Base-by-base conservation (phyloP, 2,113 vertebrate species). In the Lepus timidus region DNA sequence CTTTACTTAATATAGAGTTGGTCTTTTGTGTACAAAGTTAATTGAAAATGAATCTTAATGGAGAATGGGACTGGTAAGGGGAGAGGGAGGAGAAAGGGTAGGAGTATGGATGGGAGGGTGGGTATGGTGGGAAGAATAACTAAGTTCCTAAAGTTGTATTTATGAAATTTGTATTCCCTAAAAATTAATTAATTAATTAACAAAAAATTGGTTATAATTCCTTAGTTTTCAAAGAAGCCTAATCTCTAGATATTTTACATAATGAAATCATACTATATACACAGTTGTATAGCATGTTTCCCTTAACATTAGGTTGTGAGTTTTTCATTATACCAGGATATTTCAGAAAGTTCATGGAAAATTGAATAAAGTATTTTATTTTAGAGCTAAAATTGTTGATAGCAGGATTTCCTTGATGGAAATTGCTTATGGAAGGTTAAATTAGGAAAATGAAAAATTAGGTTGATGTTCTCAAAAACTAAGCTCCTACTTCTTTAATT, bases 401-500 rank as follows among this genome's bases (percentile, higher is more conserved):
- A 88, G 29, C 61, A 9, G 7, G 6, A 44, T 44, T 44, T 44
- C 33, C 22, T n/a, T 49, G 11, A 31, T 73, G 10, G 33, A 79
- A 89, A 85, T 19, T 44, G 20, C n/a, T 16, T 36, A 31, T 39
- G 29, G 29, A 68, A 39, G 55, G 44, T 55, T 44, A 44, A 44
- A 31, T 8, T 31, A 52, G 23, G 55, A 79, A 86, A 81, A 31
- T 51, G 36, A 79, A 83, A 91, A 55, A 20, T 67, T 20, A 82
- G 86, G 19, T 36, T 86, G 71, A 36, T 71, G 27, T n/a, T 91
- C 29, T 91, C 78, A 79, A 44, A 94, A 78, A 67, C n/a, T 65
- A 68, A 90, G 31, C 52, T 14, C 6, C 5, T 11, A n/a, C 74
- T 44, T 23, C 82, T 33, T 49, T 5, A 55, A 83, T 55, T 79